A percentile compares a stretch with the other conserved stretches of the same genome.
Conservation (phyloP, 2,113 vertebrate species). For the Bolborhynchus lineola region DNA sequence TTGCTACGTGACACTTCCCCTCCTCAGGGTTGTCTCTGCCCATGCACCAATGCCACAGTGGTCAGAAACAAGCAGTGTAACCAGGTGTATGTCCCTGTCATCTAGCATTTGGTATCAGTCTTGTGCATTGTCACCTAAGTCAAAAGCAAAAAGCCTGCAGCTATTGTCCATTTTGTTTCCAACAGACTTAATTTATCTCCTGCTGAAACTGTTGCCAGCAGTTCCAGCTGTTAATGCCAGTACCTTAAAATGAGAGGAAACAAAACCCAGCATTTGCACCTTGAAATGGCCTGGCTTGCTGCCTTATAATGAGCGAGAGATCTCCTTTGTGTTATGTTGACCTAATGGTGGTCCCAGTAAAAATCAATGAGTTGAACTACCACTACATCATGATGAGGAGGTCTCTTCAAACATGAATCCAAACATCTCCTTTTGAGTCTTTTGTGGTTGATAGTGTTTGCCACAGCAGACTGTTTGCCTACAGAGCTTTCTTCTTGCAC, state of each 20-base stretch:
- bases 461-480: not conserved
- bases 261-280: not conserved
- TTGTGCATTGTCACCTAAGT: fast-evolving
- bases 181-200: not conserved
- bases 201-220: not conserved
- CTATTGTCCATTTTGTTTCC: not conserved
- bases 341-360: not conserved
- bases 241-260: not conserved
- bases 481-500: not conserved
- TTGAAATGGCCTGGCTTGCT: not conserved
- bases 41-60: not conserved
- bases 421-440: fast-evolving
- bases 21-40: not conserved
- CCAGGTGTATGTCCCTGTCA: not conserved
- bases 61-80: not conserved
- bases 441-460: not conserved
- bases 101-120: not conserved
- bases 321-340: not conserved
- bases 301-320: not conserved
- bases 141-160: not conserved
- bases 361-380: not conserved
- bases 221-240: not conserved
- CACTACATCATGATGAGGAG: not conserved
- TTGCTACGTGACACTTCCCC: not conserved
- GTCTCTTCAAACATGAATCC: not conserved